Conservation (phyloP, 2,888 invertebrate species). For the Linyphia triangularis region DNA sequence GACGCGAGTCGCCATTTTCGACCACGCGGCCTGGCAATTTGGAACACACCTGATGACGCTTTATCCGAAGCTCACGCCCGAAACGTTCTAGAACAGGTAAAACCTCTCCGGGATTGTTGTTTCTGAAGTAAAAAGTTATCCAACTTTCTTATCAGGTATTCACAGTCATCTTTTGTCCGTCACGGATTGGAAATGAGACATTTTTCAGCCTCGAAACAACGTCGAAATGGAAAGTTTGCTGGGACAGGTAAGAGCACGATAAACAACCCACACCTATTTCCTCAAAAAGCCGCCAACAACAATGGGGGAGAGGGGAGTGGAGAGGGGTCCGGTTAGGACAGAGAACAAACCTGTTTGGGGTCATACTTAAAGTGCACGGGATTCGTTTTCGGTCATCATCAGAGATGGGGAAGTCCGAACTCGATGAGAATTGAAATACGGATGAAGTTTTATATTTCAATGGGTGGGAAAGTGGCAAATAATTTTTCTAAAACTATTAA, state of each 20-base stretch:
- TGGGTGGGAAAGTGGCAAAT: too few relatives aligned
- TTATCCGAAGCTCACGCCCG: neutral
- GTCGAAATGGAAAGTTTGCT: neutral
- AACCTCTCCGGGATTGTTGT: neutral
- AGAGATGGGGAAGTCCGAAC: neutral
- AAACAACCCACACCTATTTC: slow-evolving; percentile 17
- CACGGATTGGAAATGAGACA: neutral
- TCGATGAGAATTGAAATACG: too few relatives aligned
- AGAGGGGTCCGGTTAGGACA: slow-evolving; percentile 4
- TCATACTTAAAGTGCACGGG: slow-evolving; percentile 3
- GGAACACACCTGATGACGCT: neutral
- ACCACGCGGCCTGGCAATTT: neutral
- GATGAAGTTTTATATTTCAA: too few relatives aligned
- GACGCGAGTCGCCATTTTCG: slow-evolving; percentile 24
- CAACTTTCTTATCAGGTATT: neutral
- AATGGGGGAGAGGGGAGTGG: slow-evolving; percentile 1
- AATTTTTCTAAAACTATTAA: too few relatives aligned
- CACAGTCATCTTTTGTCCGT: neutral
- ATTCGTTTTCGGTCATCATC: neutral
- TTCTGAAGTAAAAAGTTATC: neutral
- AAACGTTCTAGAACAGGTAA: neutral
- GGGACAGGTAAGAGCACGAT: slow-evolving; percentile 8
- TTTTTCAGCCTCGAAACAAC: neutral
- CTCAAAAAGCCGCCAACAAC: slow-evolving; percentile 30
- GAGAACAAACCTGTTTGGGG: slow-evolving; percentile 69